Percentiles rank a stretch among this genome's conserved stretches.
phyloP scores from a whole-genome alignment of 2,113 vertebrate species.

The Mobula birostris region DNA sequence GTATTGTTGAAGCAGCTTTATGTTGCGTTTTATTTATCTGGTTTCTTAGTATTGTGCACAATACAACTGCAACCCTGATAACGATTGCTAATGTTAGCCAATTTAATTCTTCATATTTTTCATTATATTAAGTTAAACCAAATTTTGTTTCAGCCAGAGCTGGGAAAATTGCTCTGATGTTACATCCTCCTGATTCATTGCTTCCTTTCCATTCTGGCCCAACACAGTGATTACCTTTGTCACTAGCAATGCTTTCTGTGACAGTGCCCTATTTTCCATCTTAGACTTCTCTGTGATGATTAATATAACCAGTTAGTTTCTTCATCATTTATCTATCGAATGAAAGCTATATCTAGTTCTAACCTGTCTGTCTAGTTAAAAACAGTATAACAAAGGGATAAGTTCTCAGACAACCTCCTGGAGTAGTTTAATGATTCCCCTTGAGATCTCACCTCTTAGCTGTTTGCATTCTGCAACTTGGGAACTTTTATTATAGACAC shows the following conservation, averaged over 20 bases:
- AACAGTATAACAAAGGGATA: background rate
- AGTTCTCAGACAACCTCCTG: background rate
- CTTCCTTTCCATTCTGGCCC: background rate
- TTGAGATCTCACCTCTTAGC: too few relatives aligned
- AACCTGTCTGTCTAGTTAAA: background rate
- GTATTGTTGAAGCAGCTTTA: slow-evolving; percentile 50
- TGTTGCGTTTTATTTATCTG: background rate
- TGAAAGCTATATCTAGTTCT: too few relatives aligned
- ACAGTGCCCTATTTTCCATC: background rate
- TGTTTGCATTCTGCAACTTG: background rate
- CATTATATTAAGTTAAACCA: background rate
- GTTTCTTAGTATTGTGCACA: background rate
- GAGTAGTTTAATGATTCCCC: background rate
- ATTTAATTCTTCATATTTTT: background rate
- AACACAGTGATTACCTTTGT: background rate
- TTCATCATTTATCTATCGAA: background rate
- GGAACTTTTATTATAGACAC: background rate
- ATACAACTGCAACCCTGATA: too few relatives aligned
- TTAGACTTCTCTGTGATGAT: background rate
- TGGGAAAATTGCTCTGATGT: too few relatives aligned
- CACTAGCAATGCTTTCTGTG: background rate
- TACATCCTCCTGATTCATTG: background rate
- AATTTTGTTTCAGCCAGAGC: background rate
- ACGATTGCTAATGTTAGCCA: background rate
- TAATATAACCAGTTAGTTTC: background rate